Base-by-base conservation (phyloP, 2,113 vertebrate species). In the Crocuta crocuta region DNA sequence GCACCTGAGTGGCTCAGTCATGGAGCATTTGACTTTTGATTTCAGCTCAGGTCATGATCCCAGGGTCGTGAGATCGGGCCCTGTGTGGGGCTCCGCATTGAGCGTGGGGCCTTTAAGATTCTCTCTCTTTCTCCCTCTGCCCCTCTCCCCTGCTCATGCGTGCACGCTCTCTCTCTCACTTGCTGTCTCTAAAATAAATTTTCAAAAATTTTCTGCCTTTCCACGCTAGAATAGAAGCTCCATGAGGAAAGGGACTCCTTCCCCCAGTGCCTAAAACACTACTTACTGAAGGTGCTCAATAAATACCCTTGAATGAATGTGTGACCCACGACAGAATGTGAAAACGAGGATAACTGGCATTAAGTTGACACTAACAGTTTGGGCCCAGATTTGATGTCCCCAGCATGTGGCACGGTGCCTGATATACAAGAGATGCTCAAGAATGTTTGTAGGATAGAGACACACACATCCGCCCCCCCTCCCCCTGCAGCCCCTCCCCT, bases 251-350 rank as follows among this genome's bases (percentile, higher is more conserved):
- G 61, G 31, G 80, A 84, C 4, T 78, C 68, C 86, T 39, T 39
- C 39, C 89, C 85, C 63, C 66, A 66, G 39, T 83, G 73, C 86
- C 83, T 97, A 83, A 96, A 95, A 94, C 61, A 83, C n/a, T 55
- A 24, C 61, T 68, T 55, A 55, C 45, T n/a, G 53, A 90, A 95
- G 39, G 16, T 93, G 39, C 39, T 91, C 61, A 58, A 5, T 91
- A 95, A 95, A 58, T 43, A 84, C 31, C 45, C 90, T 73, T 74
- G 91, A 94, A 84, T 89, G 45, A 96, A 87, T 24, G 26, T 76
- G 31, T 58, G 65, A 80, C 26, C 79, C 71, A 61, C 1, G 4
- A 74, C 0, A 79, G 28, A 73, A 89, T 1, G 90, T 53, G 83
- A 88, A 76, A 84, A 28, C 19, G 11, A 71, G 58, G 80, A 58